phyloP scores from a whole-genome alignment of 2,888 invertebrate genomes.

The Troglohyphantes excavatus region DNA sequence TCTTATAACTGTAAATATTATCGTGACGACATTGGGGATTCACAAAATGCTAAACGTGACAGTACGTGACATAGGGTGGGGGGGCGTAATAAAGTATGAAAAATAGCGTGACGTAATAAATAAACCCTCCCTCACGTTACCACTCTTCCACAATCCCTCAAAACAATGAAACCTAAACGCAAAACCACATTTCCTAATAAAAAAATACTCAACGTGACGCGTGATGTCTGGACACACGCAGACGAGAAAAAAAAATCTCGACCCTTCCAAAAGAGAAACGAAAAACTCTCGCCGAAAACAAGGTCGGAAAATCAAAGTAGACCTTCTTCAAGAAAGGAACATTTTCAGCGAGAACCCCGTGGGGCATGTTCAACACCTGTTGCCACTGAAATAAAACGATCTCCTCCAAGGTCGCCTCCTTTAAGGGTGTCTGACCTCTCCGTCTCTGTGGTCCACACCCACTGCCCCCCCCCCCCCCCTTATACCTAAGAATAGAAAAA shows the following conservation, averaged over 20 bases:
- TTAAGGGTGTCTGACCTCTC: conserved; percentile 66
- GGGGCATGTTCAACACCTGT: conserved; percentile 65
- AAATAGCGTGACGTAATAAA: too few relatives aligned
- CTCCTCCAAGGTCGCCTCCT: conserved; percentile 46
- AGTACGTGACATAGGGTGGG: too few relatives aligned
- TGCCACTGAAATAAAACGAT: conserved; percentile 41
- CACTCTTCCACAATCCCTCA: too few relatives aligned
- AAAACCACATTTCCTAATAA: too few relatives aligned
- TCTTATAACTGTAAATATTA: too few relatives aligned
- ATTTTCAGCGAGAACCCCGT: conserved; percentile 23
- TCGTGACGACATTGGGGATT: too few relatives aligned
- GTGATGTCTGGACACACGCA: too few relatives aligned
- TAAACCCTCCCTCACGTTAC: too few relatives aligned
- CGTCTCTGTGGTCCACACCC: neutral
- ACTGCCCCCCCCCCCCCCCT: neutral
- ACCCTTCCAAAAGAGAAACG: neutral
- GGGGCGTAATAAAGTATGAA: too few relatives aligned
- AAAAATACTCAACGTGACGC: too few relatives aligned
- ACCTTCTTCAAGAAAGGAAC: conserved; percentile 11
- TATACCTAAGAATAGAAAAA: neutral
- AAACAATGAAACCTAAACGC: too few relatives aligned
- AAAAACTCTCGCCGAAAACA: conserved; percentile 40
- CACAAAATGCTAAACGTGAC: too few relatives aligned
- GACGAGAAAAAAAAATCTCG: neutral
- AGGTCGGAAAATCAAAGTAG: conserved; percentile 52